phyloP scores from a whole-genome alignment of 2,113 vertebrate genomes.

The Clarias gariepinus region DNA sequence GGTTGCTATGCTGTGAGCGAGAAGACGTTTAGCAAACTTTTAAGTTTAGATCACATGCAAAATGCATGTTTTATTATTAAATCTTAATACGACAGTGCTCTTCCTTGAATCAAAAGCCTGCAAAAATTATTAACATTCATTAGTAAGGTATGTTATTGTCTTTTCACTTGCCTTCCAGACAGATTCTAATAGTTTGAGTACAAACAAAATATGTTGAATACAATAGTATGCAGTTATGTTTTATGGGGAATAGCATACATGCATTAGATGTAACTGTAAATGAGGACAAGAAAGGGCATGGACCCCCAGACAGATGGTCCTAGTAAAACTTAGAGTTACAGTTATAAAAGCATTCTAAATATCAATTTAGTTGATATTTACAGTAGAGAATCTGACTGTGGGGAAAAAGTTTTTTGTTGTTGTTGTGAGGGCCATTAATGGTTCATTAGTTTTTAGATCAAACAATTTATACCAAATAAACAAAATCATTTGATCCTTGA shows the following conservation, averaged over 20 bases:
- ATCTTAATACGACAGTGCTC: neutral
- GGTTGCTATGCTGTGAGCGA: neutral
- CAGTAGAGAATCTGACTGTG: neutral
- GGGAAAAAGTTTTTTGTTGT: too few relatives aligned
- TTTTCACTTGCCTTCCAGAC: neutral
- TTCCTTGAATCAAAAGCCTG: neutral
- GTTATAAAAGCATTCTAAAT: neutral
- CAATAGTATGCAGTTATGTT: neutral
- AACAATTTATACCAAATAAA: too few relatives aligned
- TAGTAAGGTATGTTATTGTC: neutral
- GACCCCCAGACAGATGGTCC: neutral
- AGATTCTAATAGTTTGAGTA: neutral
- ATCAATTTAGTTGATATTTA: neutral
- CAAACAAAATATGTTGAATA: neutral
- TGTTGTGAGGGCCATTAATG: too few relatives aligned
- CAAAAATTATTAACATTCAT: neutral
- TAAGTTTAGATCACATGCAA: neutral
- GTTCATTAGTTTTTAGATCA: too few relatives aligned
- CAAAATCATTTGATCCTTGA: too few relatives aligned
- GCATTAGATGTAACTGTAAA: too few relatives aligned
- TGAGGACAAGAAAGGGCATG: neutral
- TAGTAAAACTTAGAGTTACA: neutral
- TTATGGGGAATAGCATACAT: neutral
- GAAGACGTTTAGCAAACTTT: neutral
- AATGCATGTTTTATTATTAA: neutral